Evolutionary conservation across 2,113 vertebrate genomes (phyloP).

Genomic region (Panthera leo): DNA sequence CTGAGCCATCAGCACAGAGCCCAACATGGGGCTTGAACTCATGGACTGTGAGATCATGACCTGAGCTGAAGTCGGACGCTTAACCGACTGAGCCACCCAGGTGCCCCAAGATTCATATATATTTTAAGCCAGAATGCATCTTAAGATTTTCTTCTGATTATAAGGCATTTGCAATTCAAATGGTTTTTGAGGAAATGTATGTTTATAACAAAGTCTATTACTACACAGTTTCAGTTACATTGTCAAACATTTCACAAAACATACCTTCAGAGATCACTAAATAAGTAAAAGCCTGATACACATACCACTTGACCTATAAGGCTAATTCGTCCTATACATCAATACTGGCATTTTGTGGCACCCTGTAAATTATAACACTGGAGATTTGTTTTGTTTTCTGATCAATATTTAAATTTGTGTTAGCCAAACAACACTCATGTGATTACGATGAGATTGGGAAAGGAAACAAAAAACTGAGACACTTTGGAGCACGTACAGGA

Average conservation of each 20-base stretch:
- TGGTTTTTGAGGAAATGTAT: not conserved
- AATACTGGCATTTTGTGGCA: not conserved
- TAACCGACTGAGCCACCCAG: too few relatives aligned
- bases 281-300: not conserved
- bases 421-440: not conserved
- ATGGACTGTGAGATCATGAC: too few relatives aligned
- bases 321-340: not conserved
- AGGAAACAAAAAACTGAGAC: not conserved
- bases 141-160: not conserved
- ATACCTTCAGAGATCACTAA: not conserved
- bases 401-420: constrained; percentile 1
- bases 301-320: fast-evolving
- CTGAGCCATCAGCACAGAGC: too few relatives aligned
- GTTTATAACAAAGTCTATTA: not conserved
- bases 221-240: not conserved
- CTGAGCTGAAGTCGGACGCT: too few relatives aligned
- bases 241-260: not conserved
- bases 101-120: not conserved
- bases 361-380: not conserved
- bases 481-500: not conserved
- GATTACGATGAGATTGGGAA: not conserved
- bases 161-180: not conserved
- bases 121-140: not conserved
- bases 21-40: too few relatives aligned
- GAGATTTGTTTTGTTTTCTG: not conserved